phyloP scores from a whole-genome alignment of 2,797 vertebrate genomes.

The Manis pentadactyla region DNA sequence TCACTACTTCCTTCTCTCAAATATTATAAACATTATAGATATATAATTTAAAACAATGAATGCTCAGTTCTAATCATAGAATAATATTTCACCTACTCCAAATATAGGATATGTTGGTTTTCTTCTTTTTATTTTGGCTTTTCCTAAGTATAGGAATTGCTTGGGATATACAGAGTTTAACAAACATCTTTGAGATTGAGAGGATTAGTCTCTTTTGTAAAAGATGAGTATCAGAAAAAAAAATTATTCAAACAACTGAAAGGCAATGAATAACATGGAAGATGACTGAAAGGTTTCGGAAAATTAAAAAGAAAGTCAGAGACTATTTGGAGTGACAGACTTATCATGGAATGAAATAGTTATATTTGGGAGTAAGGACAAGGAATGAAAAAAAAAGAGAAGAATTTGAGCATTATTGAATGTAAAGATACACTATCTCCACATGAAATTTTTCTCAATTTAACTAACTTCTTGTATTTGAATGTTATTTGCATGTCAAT shows the following conservation, averaged over 20 bases:
- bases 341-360: conserved; percentile 3
- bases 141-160: not conserved
- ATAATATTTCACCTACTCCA: not conserved
- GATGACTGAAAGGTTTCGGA: not conserved
- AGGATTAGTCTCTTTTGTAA: not conserved
- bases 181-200: not conserved
- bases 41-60: conserved; percentile 15
- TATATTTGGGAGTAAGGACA: not conserved
- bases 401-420: not conserved
- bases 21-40: not conserved
- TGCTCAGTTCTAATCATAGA: not conserved
- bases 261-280: not conserved
- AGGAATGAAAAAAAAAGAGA: not conserved
- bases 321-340: not conserved
- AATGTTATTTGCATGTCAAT: not conserved
- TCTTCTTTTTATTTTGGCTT: not conserved
- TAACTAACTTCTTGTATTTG: not conserved
- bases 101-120: not conserved
- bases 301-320: not conserved
- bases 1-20: not conserved
- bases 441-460: not conserved
- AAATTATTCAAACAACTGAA: not conserved
- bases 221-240: not conserved
- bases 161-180: not conserved
- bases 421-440: not conserved